Percentiles rank a stretch among this genome's conserved stretches.
These are phyloP conservation scores for Dusona sp. DNA, from an alignment of 2,888 invertebrate genomes.

Conservation along the genomic window DNA sequence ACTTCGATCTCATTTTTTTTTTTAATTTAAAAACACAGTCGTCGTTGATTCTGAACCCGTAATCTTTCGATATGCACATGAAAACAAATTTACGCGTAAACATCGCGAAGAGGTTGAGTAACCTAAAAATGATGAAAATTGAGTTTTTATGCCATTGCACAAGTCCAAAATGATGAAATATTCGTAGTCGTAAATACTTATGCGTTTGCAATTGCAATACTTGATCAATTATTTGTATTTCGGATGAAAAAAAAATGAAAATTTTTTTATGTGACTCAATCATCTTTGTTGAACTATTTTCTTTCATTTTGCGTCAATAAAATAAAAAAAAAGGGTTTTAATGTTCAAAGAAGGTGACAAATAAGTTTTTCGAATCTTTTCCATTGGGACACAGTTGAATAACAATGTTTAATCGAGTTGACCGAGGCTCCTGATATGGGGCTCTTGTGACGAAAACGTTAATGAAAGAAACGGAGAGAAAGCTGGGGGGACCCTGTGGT, in stretches of 20 bases:
- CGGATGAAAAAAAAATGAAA: background rate
- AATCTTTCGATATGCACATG: background rate
- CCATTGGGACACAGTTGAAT: background rate
- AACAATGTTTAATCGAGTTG: slow-evolving; percentile 3
- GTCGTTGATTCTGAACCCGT: background rate
- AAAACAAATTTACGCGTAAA: background rate
- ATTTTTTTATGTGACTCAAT: background rate
- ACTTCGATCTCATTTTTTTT: slow-evolving; percentile 11
- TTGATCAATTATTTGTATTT: background rate
- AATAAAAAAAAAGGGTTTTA: background rate
- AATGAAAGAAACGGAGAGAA: slow-evolving; percentile 54
- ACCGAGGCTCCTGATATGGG: slow-evolving; percentile 39
- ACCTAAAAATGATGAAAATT: background rate
- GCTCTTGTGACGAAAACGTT: slow-evolving; percentile 53
- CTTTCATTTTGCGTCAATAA: background rate
- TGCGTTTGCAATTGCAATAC: background rate
- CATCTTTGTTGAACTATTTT: background rate
- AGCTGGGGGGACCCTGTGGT: slow-evolving; percentile 66
- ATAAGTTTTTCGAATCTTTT: background rate
- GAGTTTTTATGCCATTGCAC: background rate
- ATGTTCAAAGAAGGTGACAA: background rate
- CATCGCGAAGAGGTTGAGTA: slow-evolving; percentile 3
- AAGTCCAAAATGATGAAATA: background rate
- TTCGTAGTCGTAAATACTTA: background rate
- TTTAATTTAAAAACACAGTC: background rate